Evolutionary conservation across 2,888 invertebrate species (phyloP).

Genomic region (Orthosia incerta): DNA sequence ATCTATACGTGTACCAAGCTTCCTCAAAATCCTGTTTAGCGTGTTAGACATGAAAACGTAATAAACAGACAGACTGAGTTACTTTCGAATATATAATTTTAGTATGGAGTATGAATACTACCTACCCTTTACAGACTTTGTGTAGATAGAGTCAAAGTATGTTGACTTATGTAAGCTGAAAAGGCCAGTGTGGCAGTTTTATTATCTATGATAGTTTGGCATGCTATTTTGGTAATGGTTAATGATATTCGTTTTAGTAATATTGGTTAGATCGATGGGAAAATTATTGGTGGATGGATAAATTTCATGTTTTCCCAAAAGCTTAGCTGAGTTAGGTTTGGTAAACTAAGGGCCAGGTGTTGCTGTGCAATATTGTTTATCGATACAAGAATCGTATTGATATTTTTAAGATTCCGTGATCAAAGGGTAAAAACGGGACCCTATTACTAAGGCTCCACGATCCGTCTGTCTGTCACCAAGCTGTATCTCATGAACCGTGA

Average conservation of each 20-base stretch:
- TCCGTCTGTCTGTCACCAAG: too few relatives aligned
- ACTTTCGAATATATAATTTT: background rate
- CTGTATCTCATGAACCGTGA: too few relatives aligned
- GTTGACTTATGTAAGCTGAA: constrained; percentile 18
- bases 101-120: constrained; percentile 19
- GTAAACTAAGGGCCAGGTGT: background rate
- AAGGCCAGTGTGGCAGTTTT: constrained; percentile 7
- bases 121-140: constrained; percentile 40
- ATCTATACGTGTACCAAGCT: too few relatives aligned
- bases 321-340: background rate
- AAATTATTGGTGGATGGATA: background rate
- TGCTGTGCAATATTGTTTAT: background rate
- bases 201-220: constrained; percentile 30
- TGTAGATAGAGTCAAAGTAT: constrained; percentile 16
- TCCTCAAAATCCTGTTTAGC: background rate
- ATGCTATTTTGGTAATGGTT: constrained; percentile 16
- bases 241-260: constrained; percentile 4
- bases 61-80: background rate
- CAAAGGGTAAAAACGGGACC: too few relatives aligned
- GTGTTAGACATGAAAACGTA: background rate
- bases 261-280: background rate
- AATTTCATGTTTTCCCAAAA: background rate
- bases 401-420: too few relatives aligned
- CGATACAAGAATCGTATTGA: too few relatives aligned
- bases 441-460: too few relatives aligned